phyloP scores from a whole-genome alignment of 2,888 invertebrate species.

The Brachyptera putata region DNA sequence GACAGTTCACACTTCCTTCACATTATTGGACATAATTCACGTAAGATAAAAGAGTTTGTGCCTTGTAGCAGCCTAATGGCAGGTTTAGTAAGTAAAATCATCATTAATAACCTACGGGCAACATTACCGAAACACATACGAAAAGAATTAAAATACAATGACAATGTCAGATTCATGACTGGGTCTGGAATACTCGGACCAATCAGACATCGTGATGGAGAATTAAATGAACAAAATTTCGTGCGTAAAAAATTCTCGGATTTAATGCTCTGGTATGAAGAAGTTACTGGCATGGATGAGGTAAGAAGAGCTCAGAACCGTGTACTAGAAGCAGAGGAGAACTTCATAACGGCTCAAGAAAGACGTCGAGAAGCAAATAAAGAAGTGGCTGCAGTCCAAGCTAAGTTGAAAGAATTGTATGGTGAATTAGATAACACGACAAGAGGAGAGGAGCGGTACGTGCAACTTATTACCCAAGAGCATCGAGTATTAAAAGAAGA shows the following conservation, averaged over 20 bases:
- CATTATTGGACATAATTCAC: too few species aligned
- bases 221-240: conserved; percentile 28
- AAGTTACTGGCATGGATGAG: conserved; percentile 71
- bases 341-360: conserved; percentile 62
- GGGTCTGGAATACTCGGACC: too few species aligned
- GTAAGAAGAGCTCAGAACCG: conserved; percentile 69
- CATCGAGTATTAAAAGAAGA: conserved; percentile 52
- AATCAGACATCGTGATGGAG: too few species aligned
- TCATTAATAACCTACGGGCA: too few species aligned
- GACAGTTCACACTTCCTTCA: too few species aligned
- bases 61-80: too few species aligned
- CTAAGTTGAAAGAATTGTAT: conserved; percentile 64
- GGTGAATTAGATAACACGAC: conserved; percentile 70
- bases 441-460: conserved; percentile 71
- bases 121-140: not conserved
- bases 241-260: conserved; percentile 47
- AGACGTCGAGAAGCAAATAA: conserved; percentile 57
- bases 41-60: too few species aligned
- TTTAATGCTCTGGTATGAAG: conserved; percentile 61
- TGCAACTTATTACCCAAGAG: conserved; percentile 67
- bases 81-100: too few species aligned
- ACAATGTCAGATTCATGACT: not conserved
- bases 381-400: conserved; percentile 57
- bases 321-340: conserved; percentile 65
- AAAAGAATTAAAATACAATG: not conserved